Conservation (phyloP, 2,113 vertebrate species). For the Gavialis gangeticus region DNA sequence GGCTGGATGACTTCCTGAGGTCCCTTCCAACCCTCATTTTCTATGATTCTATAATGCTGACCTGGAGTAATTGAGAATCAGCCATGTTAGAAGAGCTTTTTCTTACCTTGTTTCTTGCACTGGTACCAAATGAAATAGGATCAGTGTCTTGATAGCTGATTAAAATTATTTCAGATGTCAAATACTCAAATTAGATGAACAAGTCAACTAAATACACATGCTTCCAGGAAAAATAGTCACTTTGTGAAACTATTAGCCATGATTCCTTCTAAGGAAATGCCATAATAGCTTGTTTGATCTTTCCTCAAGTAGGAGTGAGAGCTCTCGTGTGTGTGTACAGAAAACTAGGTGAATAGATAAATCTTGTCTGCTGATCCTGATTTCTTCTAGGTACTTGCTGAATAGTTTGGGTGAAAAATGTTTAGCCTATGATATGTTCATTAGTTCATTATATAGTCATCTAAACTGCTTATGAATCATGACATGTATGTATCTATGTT, state of each 20-base stretch:
- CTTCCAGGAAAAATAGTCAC: not conserved
- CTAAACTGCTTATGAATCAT: not conserved
- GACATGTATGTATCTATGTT: too few species aligned
- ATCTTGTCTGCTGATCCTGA: not conserved
- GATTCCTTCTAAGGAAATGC: too few species aligned
- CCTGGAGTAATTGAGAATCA: not conserved
- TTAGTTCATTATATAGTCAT: not conserved
- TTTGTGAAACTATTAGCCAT: fast-evolving
- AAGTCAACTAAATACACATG: not conserved
- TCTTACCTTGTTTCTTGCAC: not conserved
- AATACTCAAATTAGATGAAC: not conserved
- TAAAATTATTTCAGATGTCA: not conserved
- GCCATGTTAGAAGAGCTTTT: not conserved
- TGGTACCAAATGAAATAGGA: too few species aligned
- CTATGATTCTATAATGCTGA: not conserved
- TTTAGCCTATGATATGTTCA: too few species aligned
- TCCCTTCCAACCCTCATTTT: too few species aligned
- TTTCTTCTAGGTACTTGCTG: too few species aligned
- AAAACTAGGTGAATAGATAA: not conserved
- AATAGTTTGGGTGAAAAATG: too few species aligned
- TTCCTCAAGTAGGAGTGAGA: not conserved
- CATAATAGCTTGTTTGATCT: not conserved
- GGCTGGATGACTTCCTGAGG: too few species aligned
- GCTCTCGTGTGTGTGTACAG: not conserved
- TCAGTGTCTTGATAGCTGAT: not conserved